A percentile compares a stretch with the other conserved stretches of the same genome.
These are phyloP conservation scores for Phasianus colchicus DNA, from an alignment of 2,113 vertebrate species.

Conservation along the genomic window DNA sequence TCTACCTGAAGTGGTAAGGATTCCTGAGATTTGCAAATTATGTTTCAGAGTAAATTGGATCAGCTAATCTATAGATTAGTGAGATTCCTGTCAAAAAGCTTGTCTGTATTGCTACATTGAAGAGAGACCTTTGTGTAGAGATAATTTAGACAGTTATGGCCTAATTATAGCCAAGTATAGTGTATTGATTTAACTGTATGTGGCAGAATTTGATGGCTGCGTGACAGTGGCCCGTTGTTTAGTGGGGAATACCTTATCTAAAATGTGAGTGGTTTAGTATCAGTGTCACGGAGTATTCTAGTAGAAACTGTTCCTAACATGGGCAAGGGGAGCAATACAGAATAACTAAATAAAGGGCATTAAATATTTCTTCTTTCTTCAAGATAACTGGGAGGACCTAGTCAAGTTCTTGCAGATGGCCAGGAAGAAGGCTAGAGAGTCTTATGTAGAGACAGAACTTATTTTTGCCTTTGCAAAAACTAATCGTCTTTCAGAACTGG, in stretches of 20 bases:
- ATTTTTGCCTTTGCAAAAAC: slow-evolving; percentile 95
- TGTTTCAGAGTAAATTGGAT: not conserved
- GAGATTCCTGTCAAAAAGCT: not conserved
- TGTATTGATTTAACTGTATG: not conserved
- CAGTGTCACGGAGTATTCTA: fast-evolving
- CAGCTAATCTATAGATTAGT: not conserved
- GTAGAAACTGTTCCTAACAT: not conserved
- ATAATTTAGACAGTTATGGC: not conserved
- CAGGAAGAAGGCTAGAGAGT: slow-evolving; percentile 88
- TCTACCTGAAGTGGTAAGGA: not conserved
- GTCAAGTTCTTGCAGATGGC: slow-evolving; percentile 96
- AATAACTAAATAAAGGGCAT: not conserved
- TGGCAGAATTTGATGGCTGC: not conserved
- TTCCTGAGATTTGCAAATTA: not conserved
- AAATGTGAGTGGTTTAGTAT: not conserved
- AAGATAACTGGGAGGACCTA: slow-evolving; percentile 94
- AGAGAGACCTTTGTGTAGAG: not conserved
- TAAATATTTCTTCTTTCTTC: slow-evolving; percentile 1
- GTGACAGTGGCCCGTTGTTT: not conserved
- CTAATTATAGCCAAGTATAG: not conserved
- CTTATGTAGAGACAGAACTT: slow-evolving; percentile 91
- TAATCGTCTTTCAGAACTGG: slow-evolving; percentile 88
- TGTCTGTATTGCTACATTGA: not conserved
- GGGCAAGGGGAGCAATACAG: not conserved
- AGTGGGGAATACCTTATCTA: not conserved